A percentile compares a stretch with the other conserved stretches of the same genome.
Conservation (phyloP, 2,113 vertebrate genomes). For the Polypterus bichir region DNA sequence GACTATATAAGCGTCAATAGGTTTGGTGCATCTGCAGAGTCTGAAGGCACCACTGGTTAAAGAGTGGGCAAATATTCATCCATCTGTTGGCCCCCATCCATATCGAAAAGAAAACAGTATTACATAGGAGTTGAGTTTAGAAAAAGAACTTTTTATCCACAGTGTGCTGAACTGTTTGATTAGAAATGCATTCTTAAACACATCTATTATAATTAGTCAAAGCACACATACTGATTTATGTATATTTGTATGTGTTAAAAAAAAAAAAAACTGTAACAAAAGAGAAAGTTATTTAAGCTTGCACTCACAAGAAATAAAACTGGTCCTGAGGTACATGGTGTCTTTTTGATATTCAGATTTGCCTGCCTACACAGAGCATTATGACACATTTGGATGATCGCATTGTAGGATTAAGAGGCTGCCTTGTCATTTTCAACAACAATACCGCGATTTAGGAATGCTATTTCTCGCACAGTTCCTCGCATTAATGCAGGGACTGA, state of each 20-base stretch:
- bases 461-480: constrained; percentile 55
- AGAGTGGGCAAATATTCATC: no score
- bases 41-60: no score
- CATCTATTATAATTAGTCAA: constrained; percentile 21
- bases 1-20: no score
- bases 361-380: constrained; percentile 57
- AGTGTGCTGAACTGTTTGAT: no score
- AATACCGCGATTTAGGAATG: constrained; percentile 62
- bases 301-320: constrained; percentile 32
- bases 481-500: constrained; percentile 54
- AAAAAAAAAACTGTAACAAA: constrained; percentile 29
- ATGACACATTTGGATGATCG: constrained; percentile 64
- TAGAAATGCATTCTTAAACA: no score
- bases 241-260: constrained; percentile 2
- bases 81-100: no score
- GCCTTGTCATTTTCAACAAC: constrained; percentile 69
- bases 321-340: constrained; percentile 36
- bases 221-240: constrained; percentile 16
- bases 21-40: no score
- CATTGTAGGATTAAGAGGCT: constrained; percentile 63
- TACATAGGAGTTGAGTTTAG: background rate
- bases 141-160: background rate
- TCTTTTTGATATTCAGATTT: constrained; percentile 58
- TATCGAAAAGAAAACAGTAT: background rate
- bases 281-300: constrained; percentile 32